Conservation (phyloP, 2,113 vertebrate species). For the Syngnathoides biaculeatus region DNA sequence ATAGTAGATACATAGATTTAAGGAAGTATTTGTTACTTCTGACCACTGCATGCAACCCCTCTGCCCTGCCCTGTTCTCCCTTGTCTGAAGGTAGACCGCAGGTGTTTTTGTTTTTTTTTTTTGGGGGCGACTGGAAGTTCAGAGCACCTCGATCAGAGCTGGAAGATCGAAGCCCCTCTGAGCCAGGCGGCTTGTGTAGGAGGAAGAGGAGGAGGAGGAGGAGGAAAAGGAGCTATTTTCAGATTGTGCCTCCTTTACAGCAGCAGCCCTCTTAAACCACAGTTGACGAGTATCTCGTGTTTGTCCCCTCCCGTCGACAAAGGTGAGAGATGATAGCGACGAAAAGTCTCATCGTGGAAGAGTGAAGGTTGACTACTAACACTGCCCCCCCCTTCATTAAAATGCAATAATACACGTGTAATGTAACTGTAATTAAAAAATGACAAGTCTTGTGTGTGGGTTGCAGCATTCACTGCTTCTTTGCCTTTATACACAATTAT, state of each 20-base stretch:
- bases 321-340: background rate
- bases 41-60: constrained; percentile 37
- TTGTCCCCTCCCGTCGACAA: constrained; percentile 5
- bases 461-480: background rate
- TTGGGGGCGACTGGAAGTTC: constrained; percentile 44
- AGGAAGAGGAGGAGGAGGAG: constrained; percentile 30
- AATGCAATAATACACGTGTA: background rate
- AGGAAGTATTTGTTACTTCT: background rate
- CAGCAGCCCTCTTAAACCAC: constrained; percentile 34
- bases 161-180: constrained; percentile 37
- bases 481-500: background rate
- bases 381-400: background rate
- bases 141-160: constrained; percentile 27
- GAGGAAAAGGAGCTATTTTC: constrained; percentile 48
- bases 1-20: background rate
- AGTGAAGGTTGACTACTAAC: background rate
- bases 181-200: constrained; percentile 56
- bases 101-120: too few species aligned
- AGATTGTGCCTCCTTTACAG: constrained; percentile 40
- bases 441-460: background rate
- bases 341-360: background rate
- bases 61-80: background rate
- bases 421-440: background rate
- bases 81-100: constrained; percentile 51
- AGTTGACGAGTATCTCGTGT: constrained; percentile 25